phyloP scores from a whole-genome alignment of 2,888 invertebrate genomes.

The Troides aeacus region DNA sequence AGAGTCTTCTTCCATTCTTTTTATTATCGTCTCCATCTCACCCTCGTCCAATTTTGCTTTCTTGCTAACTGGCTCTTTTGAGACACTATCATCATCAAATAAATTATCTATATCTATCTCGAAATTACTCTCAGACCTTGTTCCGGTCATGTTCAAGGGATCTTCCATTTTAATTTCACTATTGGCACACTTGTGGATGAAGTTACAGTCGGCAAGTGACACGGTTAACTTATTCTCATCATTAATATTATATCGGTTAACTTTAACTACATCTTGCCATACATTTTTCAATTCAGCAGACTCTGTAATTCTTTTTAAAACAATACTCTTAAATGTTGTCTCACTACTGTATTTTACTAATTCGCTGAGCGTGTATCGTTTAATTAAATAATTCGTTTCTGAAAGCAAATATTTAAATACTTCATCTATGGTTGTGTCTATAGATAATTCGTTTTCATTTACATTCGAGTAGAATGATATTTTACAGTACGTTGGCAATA shows the following conservation, averaged over 20 bases:
- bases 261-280: slow-evolving; percentile 28
- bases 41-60: slow-evolving; percentile 50
- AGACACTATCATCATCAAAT: slow-evolving; percentile 49
- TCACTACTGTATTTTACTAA: slow-evolving; percentile 14
- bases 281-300: slow-evolving; percentile 7
- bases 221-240: slow-evolving; percentile 35
- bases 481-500: slow-evolving; percentile 51
- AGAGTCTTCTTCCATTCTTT: slow-evolving; percentile 52
- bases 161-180: slow-evolving; percentile 28
- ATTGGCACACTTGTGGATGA: slow-evolving; percentile 51
- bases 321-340: slow-evolving; percentile 6
- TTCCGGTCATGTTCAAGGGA: slow-evolving; percentile 28
- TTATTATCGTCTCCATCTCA: slow-evolving; percentile 48
- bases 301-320: slow-evolving; percentile 4
- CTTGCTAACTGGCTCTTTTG: slow-evolving; percentile 55
- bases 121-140: slow-evolving; percentile 47
- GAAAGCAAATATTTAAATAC: slow-evolving; percentile 37
- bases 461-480: slow-evolving; percentile 40
- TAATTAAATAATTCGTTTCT: slow-evolving; percentile 14
- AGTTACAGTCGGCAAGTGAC: slow-evolving; percentile 34
- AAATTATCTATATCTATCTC: slow-evolving; percentile 60
- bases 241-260: slow-evolving; percentile 22
- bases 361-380: neutral
- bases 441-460: slow-evolving; percentile 40
- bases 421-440: slow-evolving; percentile 38